Evolutionary conservation across 2,797 vertebrate genomes (phyloP).

Genomic region (Sebastiscus albofasciatus): DNA sequence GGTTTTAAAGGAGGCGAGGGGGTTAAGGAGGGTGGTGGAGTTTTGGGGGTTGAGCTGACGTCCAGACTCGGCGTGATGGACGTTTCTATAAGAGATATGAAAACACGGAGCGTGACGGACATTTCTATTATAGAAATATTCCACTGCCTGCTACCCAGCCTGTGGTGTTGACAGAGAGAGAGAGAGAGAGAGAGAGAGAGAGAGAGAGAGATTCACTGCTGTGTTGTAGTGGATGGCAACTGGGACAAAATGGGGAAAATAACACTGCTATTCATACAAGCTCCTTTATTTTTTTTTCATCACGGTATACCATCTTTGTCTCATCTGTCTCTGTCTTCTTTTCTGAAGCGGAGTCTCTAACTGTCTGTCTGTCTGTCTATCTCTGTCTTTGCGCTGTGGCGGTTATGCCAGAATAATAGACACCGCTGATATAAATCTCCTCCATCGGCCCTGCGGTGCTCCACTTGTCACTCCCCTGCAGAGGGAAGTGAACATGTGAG

Average conservation of each 20-base stretch:
- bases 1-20: background rate
- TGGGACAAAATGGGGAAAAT: constrained; percentile 24
- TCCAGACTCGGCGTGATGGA: constrained; percentile 59
- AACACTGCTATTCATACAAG: constrained; percentile 25
- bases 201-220: background rate
- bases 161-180: constrained; percentile 20
- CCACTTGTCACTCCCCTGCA: constrained; percentile 60
- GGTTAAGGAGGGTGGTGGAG: background rate
- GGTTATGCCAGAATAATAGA: constrained; percentile 43
- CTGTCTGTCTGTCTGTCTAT: constrained; percentile 1
- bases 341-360: background rate
- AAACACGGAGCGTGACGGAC: constrained; percentile 69
- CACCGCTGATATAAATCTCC: constrained; percentile 50
- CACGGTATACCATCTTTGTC: constrained; percentile 12
- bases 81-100: constrained; percentile 65
- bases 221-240: background rate
- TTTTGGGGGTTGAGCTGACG: constrained; percentile 46
- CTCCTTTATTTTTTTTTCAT: constrained; percentile 42
- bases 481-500: constrained; percentile 58
- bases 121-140: constrained; percentile 71
- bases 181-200: background rate
- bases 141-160: constrained; percentile 25
- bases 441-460: constrained; percentile 45
- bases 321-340: constrained; percentile 27
- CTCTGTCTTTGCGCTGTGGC: constrained; percentile 19